Conservation (phyloP, 2,888 invertebrate species). For the Drosophila suboccidentalis region DNA sequence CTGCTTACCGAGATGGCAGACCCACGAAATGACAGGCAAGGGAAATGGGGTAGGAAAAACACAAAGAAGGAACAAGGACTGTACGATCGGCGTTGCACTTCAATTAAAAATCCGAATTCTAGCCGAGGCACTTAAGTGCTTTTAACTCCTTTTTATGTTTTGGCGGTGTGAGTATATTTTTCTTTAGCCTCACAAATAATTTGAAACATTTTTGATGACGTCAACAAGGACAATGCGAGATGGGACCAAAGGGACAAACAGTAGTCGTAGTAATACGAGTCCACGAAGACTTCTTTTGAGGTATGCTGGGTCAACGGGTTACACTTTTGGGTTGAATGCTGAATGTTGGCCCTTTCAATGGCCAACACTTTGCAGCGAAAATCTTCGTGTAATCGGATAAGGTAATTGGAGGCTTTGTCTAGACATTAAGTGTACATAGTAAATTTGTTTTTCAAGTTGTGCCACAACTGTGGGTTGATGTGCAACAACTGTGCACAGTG, state of each 20-base stretch:
- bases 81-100: slow-evolving; percentile 67
- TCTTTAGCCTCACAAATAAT: slow-evolving; percentile 67
- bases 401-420: slow-evolving; percentile 85
- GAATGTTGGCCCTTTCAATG: slow-evolving; percentile 1
- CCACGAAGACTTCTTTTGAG: slow-evolving; percentile 39
- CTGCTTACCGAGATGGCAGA: slow-evolving; percentile 65
- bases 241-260: slow-evolving; percentile 50
- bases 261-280: slow-evolving; percentile 67
- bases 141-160: slow-evolving; percentile 46
- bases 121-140: slow-evolving; percentile 78
- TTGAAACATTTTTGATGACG: slow-evolving; percentile 71
- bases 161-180: slow-evolving; percentile 58
- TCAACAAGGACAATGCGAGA: slow-evolving; percentile 49
- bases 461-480: slow-evolving; percentile 35
- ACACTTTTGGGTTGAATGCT: slow-evolving; percentile 36
- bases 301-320: slow-evolving; percentile 69
- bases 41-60: slow-evolving; percentile 28
- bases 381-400: slow-evolving; percentile 85
- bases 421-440: slow-evolving; percentile 85
- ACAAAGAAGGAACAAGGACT: slow-evolving; percentile 44
- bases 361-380: slow-evolving; percentile 68
- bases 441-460: slow-evolving; percentile 75
- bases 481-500: slow-evolving; percentile 54
- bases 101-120: slow-evolving; percentile 79
- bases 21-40: not conserved